A percentile compares a stretch with the other conserved stretches of the same genome.
Evolutionary conservation across 2,113 vertebrate species (phyloP).

Genomic region (Sturnus vulgaris): DNA sequence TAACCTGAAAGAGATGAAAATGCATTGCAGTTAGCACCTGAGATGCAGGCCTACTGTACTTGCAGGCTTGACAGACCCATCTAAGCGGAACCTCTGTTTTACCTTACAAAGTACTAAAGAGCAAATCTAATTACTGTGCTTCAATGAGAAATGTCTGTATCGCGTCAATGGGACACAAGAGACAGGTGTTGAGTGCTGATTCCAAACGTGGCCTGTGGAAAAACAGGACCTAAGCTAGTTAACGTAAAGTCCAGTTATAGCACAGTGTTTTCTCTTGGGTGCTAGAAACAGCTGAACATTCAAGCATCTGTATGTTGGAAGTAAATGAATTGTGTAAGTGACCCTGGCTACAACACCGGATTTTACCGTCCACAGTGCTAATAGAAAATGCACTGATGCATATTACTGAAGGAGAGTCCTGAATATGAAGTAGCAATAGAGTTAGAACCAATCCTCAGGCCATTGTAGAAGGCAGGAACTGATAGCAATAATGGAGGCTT

Average conservation of each 20-base stretch:
- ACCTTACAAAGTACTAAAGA: slow-evolving; percentile 40
- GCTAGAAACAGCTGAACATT: slow-evolving; percentile 2
- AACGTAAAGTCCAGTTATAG: slow-evolving; percentile 26
- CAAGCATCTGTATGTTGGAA: not conserved
- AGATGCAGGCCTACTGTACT: not conserved
- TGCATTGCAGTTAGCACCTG: not conserved
- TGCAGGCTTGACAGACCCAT: not conserved
- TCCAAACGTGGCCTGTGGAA: slow-evolving; percentile 5
- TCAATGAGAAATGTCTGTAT: slow-evolving; percentile 26
- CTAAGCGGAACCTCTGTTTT: not conserved
- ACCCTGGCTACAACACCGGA: not conserved
- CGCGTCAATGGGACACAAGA: slow-evolving; percentile 3
- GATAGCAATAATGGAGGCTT: not conserved
- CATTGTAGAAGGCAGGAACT: not conserved
- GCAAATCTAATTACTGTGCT: slow-evolving; percentile 49
- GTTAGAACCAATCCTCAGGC: not conserved
- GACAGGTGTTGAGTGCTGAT: not conserved
- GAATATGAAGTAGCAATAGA: not conserved
- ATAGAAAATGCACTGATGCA: slow-evolving; percentile 28
- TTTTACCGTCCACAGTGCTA: slow-evolving; percentile 2
- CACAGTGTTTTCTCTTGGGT: not conserved
- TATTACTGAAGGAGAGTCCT: not conserved
- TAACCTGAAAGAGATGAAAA: not conserved
- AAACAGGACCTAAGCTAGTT: slow-evolving; percentile 28
- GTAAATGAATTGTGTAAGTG: slow-evolving; percentile 30